Conservation (phyloP, 2,113 vertebrate genomes). For the Corythoichthys haematopterus region DNA sequence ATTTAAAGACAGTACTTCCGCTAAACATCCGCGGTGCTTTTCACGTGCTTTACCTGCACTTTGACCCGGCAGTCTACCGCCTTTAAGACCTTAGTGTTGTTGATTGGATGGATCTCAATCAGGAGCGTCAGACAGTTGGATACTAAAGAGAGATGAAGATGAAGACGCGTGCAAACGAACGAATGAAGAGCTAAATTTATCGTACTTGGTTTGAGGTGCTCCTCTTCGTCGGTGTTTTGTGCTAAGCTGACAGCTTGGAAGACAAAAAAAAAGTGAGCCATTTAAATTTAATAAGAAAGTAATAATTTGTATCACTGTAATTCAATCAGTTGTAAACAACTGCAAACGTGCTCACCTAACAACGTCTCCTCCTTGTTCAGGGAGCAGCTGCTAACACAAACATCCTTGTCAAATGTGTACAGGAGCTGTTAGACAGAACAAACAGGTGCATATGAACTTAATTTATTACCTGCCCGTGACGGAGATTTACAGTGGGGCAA, state of each 20-base stretch:
- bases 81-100: constrained; percentile 92
- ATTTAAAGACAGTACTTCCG: neutral
- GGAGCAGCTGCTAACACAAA: constrained; percentile 86
- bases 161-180: neutral
- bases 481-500: too few species aligned
- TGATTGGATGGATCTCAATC: constrained; percentile 88
- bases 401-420: constrained; percentile 88
- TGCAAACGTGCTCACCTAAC: constrained; percentile 76
- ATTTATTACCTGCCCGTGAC: neutral
- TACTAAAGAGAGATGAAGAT: constrained; percentile 56
- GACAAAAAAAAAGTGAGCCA: neutral
- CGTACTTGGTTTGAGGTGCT: constrained; percentile 82
- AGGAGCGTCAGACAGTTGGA: constrained; percentile 86
- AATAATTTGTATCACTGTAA: constrained; percentile 1
- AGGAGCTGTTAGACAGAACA: constrained; percentile 73
- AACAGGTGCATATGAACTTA: neutral
- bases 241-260: constrained; percentile 81
- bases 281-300: neutral
- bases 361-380: constrained; percentile 87
- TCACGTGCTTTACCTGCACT: constrained; percentile 75
- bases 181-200: constrained; percentile 13
- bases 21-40: neutral
- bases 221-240: constrained; percentile 69
- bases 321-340: too few species aligned
- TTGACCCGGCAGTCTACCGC: constrained; percentile 86